Conservation (phyloP, 2,888 invertebrate genomes). For the Elmis aenea region DNA sequence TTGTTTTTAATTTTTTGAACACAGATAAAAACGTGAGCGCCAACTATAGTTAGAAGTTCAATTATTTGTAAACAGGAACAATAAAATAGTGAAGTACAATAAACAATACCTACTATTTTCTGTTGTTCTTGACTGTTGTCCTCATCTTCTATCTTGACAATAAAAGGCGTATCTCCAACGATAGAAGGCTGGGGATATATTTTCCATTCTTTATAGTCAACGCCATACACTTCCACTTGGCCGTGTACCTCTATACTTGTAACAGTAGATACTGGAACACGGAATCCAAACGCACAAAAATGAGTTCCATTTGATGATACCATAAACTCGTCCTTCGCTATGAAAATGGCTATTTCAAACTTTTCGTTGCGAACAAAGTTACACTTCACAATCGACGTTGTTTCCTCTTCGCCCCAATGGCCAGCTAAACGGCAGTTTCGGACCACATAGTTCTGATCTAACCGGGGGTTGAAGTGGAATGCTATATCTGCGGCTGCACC, state of each 20-base stretch:
- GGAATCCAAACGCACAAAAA: conserved; percentile 65
- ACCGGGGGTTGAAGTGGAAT: conserved; percentile 76
- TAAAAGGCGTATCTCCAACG: conserved; percentile 12
- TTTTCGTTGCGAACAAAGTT: conserved; percentile 48
- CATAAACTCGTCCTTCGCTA: conserved; percentile 57
- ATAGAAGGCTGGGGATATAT: conserved; percentile 38
- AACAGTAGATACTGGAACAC: conserved; percentile 56
- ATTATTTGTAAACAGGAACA: too few relatives aligned
- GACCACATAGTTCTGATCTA: conserved; percentile 73
- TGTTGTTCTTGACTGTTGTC: too few relatives aligned
- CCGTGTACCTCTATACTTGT: conserved; percentile 60
- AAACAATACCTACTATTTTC: too few relatives aligned
- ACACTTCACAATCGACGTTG: conserved; percentile 49
- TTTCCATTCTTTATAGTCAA: conserved; percentile 24
- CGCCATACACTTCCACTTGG: conserved; percentile 6
- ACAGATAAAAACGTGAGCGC: too few relatives aligned
- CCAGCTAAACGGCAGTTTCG: conserved; percentile 64
- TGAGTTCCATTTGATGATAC: conserved; percentile 71
- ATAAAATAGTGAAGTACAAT: too few relatives aligned
- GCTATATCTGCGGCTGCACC: conserved; percentile 51
- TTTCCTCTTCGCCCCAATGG: conserved; percentile 74
- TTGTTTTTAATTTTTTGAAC: too few relatives aligned
- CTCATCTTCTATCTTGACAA: conserved; percentile 2
- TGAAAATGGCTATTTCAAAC: conserved; percentile 57
- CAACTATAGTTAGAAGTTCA: too few relatives aligned